These are phyloP conservation scores for Athalia circularis DNA, from an alignment of 2,888 invertebrate genomes.

Conservation along the genomic window DNA sequence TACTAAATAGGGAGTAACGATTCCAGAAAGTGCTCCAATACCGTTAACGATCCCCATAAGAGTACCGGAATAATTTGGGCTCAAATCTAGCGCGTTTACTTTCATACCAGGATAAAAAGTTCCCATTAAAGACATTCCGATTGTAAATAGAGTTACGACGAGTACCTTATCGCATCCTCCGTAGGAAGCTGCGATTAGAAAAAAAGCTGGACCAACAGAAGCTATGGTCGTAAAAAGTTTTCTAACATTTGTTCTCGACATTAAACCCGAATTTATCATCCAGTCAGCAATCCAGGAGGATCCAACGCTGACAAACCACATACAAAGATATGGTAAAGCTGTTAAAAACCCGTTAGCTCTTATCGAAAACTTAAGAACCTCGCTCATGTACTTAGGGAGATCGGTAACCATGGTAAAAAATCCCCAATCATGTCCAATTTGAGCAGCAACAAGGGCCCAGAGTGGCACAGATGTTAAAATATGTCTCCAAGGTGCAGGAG, in stretches of 20 bases:
- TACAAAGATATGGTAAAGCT: constrained; percentile 73
- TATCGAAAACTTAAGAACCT: constrained; percentile 72
- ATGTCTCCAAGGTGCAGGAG: constrained; percentile 67
- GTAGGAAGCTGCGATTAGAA: constrained; percentile 75
- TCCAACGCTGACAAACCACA: constrained; percentile 72
- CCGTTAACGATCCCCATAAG: constrained; percentile 77
- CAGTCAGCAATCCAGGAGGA: constrained; percentile 73
- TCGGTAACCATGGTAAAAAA: constrained; percentile 71
- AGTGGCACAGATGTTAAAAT: constrained; percentile 79
- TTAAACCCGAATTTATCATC: constrained; percentile 65
- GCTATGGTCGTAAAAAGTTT: constrained; percentile 75
- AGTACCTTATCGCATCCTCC: constrained; percentile 70
- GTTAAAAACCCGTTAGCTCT: constrained; percentile 73
- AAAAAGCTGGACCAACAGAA: constrained; percentile 74
- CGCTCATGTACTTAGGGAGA: constrained; percentile 73
- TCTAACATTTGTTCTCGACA: constrained; percentile 72
- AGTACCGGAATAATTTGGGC: constrained; percentile 75
- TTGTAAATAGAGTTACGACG: constrained; percentile 79
- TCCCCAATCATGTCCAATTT: constrained; percentile 72
- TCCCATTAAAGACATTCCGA: constrained; percentile 81
- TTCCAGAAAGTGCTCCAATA: constrained; percentile 83
- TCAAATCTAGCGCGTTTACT: constrained; percentile 74
- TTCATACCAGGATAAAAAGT: constrained; percentile 76
- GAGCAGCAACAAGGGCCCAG: constrained; percentile 84
- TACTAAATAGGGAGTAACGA: constrained; percentile 80